Evolutionary conservation across 2,797 vertebrate species (phyloP), one percentile per base, ranked within the genome.

Genomic region (Argentina silus): DNA sequence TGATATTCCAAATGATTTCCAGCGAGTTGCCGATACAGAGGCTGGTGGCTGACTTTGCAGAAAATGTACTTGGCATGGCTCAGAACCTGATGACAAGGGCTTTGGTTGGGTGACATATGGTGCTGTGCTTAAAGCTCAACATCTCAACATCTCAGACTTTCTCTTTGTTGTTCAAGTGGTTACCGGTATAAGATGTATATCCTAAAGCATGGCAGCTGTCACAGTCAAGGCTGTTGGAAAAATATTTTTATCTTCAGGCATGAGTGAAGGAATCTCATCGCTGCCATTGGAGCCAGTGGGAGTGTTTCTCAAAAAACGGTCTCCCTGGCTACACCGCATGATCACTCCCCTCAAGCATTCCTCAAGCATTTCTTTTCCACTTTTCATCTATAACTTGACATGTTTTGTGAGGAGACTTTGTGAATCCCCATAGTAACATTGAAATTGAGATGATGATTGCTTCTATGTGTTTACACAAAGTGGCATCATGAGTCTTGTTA

Each of bases 1-100:
- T 84, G 89, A 90, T 89, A 84, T 87, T 85, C 72, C 68, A 70
- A 74, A 80, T 77, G 82, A 79, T 78, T 80, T 80, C 81, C 45
- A 75, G 86, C 67, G 78, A 81, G 72, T 87, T 75, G 71, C 70
- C 48, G 69, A 70, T 56, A 66, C 56, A 64, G 55, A 85, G 82
- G 69, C 81, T 69, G 10, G 23, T 45, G 71, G 74, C 77, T 76
- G 78, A 75, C 70, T n/a, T 68, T 82, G 81, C 80, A 83, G 78
- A 85, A 88, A 82, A 79, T 70, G 69, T 70, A 61, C 72, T 75
- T 77, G 74, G 81, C 68, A 59, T 27, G 71, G 76, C 74, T 85
- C 73, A 73, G 72, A 14, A 72, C 78, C 27, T 74, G 64, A 81
- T 72, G 80, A 81, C 69, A 75, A 83, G 78, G 74, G 43, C 74